Conservation (phyloP, 2,888 invertebrate genomes). For the Eustalomyia histrio region DNA sequence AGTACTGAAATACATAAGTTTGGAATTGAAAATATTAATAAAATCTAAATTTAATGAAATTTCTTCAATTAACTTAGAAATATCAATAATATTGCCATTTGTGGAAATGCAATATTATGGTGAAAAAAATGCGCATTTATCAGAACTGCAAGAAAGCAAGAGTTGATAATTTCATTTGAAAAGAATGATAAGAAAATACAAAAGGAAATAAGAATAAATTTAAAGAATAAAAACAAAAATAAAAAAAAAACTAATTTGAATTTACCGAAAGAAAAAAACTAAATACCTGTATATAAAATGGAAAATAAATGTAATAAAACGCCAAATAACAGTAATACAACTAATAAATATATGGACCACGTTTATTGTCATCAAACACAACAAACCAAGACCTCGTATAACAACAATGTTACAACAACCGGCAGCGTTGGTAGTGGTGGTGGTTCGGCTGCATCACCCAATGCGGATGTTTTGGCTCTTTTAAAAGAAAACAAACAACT, state of each 20-base stretch:
- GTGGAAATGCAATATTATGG: conserved; percentile 24
- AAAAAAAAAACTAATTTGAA: conserved; percentile 35
- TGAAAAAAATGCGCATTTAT: conserved; percentile 47
- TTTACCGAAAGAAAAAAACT: conserved; percentile 1
- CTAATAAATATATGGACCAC: conserved; percentile 73
- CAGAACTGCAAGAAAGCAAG: conserved; percentile 21
- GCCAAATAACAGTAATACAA: conserved; percentile 67
- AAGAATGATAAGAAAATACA: conserved; percentile 16
- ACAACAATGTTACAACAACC: conserved; percentile 65
- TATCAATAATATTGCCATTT: neutral
- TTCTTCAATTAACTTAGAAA: neutral
- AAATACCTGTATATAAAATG: conserved; percentile 54
- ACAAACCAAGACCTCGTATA: conserved; percentile 71
- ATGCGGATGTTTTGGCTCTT: conserved; percentile 73
- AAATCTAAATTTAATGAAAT: neutral
- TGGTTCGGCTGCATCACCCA: conserved; percentile 61
- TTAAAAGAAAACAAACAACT: conserved; percentile 79
- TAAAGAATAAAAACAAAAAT: conserved; percentile 59
- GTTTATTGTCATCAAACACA: conserved; percentile 73
- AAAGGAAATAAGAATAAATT: conserved; percentile 39
- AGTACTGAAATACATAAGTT: neutral
- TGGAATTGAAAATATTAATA: neutral
- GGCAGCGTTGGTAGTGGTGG: conserved; percentile 50
- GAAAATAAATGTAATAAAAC: conserved; percentile 68
- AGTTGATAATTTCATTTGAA: conserved; percentile 7